phyloP scores from a whole-genome alignment of 2,888 invertebrate genomes.

The Alloscopus bannaensis region DNA sequence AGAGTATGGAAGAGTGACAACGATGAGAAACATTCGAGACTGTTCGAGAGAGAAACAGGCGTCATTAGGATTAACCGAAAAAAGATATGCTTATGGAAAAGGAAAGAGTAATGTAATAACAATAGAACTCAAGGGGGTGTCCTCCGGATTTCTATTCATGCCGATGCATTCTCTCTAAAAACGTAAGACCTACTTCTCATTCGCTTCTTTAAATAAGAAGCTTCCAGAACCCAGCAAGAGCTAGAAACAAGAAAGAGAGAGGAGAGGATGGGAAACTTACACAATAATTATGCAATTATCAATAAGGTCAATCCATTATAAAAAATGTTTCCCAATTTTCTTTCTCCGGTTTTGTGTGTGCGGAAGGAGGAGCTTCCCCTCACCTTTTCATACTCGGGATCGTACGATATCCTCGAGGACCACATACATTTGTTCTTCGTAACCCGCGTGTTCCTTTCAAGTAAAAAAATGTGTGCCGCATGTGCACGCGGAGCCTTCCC shows the following conservation, averaged over 20 bases:
- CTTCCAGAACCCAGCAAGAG: background rate
- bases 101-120: no score
- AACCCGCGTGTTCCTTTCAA: background rate
- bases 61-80: background rate
- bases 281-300: conserved; percentile 20
- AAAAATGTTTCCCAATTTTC: background rate
- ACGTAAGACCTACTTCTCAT: no score
- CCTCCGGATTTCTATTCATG: conserved; percentile 7
- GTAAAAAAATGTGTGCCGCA: background rate
- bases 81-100: background rate
- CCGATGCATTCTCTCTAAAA: background rate
- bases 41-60: no score
- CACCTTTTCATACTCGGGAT: background rate
- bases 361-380: conserved; percentile 14
- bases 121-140: conserved; percentile 10
- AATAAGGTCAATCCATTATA: conserved; percentile 4
- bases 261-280: no score
- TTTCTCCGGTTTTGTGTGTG: background rate
- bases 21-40: no score
- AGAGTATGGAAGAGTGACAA: no score
- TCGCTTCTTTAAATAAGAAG: no score
- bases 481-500: background rate
- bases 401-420: conserved; percentile 8
- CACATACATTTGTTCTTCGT: no score
- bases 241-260: background rate